Evolutionary conservation across 1,140 invertebrate species (phyloP).

Genomic region (Psilanteris sp.): DNA sequence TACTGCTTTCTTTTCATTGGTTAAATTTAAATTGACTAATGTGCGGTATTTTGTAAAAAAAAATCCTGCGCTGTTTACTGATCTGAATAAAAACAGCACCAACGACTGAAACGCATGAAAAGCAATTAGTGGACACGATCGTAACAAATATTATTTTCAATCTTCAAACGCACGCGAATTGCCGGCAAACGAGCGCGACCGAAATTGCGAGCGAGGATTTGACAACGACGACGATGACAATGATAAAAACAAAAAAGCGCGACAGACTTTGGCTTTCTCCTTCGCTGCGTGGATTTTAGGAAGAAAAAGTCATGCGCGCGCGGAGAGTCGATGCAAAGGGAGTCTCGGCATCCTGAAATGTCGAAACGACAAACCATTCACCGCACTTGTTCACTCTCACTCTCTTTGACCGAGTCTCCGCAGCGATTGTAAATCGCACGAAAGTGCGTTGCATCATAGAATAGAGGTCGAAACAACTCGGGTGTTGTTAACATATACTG

Average conservation of each 20-base stretch:
- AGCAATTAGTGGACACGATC: no score
- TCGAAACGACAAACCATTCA: constrained; percentile 56
- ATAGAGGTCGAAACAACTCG: constrained; percentile 58
- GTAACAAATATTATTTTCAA: no score
- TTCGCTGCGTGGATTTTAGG: constrained; percentile 32
- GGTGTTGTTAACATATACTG: constrained; percentile 33
- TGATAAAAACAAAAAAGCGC: constrained; percentile 1
- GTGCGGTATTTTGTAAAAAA: no score
- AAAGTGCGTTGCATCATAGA: constrained; percentile 63
- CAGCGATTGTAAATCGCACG: constrained; percentile 63
- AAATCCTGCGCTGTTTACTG: no score
- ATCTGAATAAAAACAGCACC: no score
- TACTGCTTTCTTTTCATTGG: no score
- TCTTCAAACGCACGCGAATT: no score
- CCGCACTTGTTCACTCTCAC: constrained; percentile 60
- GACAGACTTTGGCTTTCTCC: constrained; percentile 37
- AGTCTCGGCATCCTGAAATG: constrained; percentile 63
- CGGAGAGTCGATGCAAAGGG: constrained; percentile 43
- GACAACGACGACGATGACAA: no score
- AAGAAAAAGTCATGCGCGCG: constrained; percentile 4
- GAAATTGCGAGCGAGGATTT: neutral
- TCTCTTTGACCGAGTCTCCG: constrained; percentile 62
- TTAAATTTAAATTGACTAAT: no score
- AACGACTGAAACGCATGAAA: no score
- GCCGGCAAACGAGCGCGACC: no score